Base-by-base conservation (phyloP, 2,797 vertebrate species). In the Brachyrhaphis roseni region DNA sequence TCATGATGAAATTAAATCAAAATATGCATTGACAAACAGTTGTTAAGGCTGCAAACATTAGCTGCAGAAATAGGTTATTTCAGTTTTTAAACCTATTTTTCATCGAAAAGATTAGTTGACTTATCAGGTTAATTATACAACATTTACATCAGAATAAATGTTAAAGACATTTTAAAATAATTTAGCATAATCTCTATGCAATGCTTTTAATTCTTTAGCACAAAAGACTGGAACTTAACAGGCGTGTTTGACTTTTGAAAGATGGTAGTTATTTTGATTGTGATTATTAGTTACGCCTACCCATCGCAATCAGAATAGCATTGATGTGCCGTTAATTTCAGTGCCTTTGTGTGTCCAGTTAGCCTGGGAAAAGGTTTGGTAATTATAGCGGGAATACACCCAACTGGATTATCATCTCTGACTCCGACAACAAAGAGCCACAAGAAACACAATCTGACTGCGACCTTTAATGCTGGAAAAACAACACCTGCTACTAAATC, bases 381-480 rank as follows among this genome's bases (percentile, higher is more conserved):
- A 81, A 90, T 90, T 84, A 90, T 70, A 70, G 75, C 75, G 80
- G 81, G 55, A 88, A 81, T 81, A 87, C 87, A 86, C 80, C 87
- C 81, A 82, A 85, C 36, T 81, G 77, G 79, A 87, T 91, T 88
- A 91, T 89, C 88, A 78, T 89, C 83, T 81, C 43, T 75, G 75
- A 79, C 83, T 81, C 46, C 74, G 74, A 78, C 70, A 86, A 93
- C 89, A 94, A 93, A 92, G 85, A 80, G 74, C 15, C 0, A 41
- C 75, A 71, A 81, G 92, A 90, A 93, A 93, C 71, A 83, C 55
- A 89, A 93, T 91, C 92, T 88, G 85, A 80, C 72, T 59, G 62
- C 89, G 85, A 92, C 92, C 90, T 93, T 91, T 86, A 59, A 46
- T 41, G 66, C 74, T 55, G 78, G 75, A 78, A 91, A 93, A 83